These are phyloP conservation scores for Plectrocnemia conspersa DNA, from an alignment of 1,140 invertebrate genomes.

Conservation along the genomic window DNA sequence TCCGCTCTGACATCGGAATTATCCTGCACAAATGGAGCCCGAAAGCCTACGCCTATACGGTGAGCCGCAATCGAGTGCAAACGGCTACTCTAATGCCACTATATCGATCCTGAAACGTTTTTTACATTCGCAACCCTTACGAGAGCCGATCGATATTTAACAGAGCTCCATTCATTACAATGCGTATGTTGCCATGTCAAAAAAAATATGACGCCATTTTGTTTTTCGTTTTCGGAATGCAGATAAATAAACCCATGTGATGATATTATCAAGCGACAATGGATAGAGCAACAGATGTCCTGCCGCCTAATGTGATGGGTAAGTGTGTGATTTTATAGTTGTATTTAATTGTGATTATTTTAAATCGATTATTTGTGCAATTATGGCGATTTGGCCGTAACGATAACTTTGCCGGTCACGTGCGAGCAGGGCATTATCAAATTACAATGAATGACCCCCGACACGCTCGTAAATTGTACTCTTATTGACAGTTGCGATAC, in stretches of 20 bases:
- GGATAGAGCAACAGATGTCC: constrained; percentile 31
- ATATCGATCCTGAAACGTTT: neutral
- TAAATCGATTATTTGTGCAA: too few relatives aligned
- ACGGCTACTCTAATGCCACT: neutral
- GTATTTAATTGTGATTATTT: too few relatives aligned
- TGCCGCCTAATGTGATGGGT: constrained; percentile 29
- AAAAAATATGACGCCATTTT: too few relatives aligned
- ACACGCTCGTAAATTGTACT: too few relatives aligned
- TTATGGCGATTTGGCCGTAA: too few relatives aligned
- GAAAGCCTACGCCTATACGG: neutral
- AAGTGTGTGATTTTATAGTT: constrained; percentile 14
- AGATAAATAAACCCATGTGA: constrained; percentile 16
- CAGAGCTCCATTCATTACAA: constrained; percentile 4
- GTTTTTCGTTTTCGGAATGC: constrained; percentile 11
- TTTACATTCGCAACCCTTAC: neutral
- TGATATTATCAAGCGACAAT: constrained; percentile 30
- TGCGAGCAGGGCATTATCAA: too few relatives aligned
- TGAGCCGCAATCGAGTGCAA: neutral
- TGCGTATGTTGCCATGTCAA: neutral
- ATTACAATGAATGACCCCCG: too few relatives aligned
- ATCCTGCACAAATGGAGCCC: neutral
- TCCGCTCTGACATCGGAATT: too few relatives aligned
- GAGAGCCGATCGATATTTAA: constrained; percentile 14
- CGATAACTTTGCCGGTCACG: too few relatives aligned
- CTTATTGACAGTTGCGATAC: too few relatives aligned